Evolutionary conservation across 2,888 invertebrate species (phyloP).

Genomic region (Andrena haemorrhoa): DNA sequence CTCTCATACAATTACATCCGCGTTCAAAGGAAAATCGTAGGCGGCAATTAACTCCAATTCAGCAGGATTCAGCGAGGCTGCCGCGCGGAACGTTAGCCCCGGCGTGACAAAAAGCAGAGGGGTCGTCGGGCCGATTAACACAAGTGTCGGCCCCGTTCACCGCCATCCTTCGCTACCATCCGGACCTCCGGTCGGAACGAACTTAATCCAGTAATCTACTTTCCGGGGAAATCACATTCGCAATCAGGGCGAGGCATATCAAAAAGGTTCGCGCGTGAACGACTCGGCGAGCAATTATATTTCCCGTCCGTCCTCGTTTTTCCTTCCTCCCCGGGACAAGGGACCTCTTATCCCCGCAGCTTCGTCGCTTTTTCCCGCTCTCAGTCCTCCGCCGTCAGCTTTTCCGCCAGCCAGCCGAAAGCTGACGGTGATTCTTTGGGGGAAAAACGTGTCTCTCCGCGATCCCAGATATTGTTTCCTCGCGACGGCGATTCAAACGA

Average conservation of each 20-base stretch:
- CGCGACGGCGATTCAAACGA: too few relatives aligned
- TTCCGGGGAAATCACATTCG: conserved; percentile 81
- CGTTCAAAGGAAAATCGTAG: conserved; percentile 73
- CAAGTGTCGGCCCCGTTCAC: conserved; percentile 52
- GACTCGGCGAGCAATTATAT: conserved; percentile 79
- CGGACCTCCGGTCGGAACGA: conserved; percentile 60
- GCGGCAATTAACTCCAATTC: conserved; percentile 60
- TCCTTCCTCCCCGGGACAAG: conserved; percentile 30
- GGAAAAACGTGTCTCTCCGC: conserved; percentile 24
- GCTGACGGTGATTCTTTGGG: conserved; percentile 18
- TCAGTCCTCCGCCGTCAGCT: conserved; percentile 1
- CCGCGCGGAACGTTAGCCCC: conserved; percentile 14
- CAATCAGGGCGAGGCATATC: conserved; percentile 79
- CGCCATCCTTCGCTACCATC: conserved; percentile 44
- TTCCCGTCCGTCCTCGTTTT: conserved; percentile 63
- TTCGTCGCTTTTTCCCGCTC: conserved; percentile 23
- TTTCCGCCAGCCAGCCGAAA: conserved; percentile 64
- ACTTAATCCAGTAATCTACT: conserved; percentile 80
- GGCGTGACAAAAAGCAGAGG: conserved; percentile 44
- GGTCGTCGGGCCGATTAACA: conserved; percentile 59
- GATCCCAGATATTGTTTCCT: background rate
- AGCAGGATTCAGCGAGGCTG: conserved; percentile 22
- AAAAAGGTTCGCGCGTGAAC: conserved; percentile 80
- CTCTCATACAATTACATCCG: conserved; percentile 63
- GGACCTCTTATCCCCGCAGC: conserved; percentile 43